Evolutionary conservation across 2,888 invertebrate genomes (phyloP).

Genomic region (Cotesia congregata): DNA sequence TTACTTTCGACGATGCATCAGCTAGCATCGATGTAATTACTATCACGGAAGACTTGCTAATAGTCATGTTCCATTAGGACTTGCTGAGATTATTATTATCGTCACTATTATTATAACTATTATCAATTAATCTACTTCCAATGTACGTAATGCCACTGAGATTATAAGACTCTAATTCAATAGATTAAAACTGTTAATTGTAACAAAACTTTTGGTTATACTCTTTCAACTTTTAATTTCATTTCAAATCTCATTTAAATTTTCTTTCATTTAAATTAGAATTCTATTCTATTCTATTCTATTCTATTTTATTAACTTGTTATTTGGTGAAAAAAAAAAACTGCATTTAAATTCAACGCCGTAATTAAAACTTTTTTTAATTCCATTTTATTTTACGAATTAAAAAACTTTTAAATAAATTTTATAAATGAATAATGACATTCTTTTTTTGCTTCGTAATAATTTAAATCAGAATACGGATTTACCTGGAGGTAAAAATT

Average conservation of each 20-base stretch:
- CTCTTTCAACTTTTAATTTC: background rate
- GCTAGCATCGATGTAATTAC: conserved; percentile 29
- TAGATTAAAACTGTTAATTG: background rate
- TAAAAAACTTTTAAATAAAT: background rate
- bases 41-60: conserved; percentile 8
- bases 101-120: background rate
- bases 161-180: background rate
- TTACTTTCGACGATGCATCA: conserved; percentile 28
- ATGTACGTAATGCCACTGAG: background rate
- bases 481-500: too few species aligned
- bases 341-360: background rate
- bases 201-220: background rate
- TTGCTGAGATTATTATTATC: background rate
- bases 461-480: too few species aligned
- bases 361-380: background rate
- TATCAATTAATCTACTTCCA: background rate
- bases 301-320: background rate
- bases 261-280: background rate
- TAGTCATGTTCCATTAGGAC: background rate
- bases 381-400: background rate
- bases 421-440: background rate
- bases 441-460: too few species aligned
- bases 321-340: background rate
- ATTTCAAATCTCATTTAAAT: background rate
- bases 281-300: background rate